Evolutionary conservation across 2,797 vertebrate species (phyloP).

Genomic region (Dicrostonyx torquatus): DNA sequence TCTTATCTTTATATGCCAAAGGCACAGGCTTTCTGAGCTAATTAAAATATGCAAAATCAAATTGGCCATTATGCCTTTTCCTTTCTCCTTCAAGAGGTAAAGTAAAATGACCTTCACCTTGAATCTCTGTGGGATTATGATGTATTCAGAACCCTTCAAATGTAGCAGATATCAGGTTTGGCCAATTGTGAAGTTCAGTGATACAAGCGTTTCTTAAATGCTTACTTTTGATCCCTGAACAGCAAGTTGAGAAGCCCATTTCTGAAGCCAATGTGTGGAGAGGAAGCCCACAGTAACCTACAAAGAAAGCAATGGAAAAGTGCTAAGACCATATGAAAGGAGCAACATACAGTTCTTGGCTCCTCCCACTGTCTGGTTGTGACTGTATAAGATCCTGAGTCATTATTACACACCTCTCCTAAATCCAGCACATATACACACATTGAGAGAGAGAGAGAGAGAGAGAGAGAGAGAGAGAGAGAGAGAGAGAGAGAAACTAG

Average conservation of each 20-base stretch:
- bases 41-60: conserved; percentile 11
- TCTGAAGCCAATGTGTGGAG: background rate
- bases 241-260: background rate
- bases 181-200: background rate
- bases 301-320: background rate
- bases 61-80: background rate
- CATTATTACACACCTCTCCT: background rate
- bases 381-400: background rate
- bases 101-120: background rate
- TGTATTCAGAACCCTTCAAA: background rate
- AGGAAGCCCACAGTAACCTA: background rate
- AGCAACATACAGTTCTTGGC: background rate
- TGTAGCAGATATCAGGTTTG: background rate
- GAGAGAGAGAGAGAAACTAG: background rate
- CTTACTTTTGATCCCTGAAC: background rate
- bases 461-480: background rate
- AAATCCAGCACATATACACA: background rate
- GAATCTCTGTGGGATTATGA: background rate
- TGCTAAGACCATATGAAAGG: background rate
- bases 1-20: background rate
- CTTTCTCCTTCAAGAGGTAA: background rate
- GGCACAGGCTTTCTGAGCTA: background rate
- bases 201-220: background rate
- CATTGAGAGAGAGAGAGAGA: background rate
- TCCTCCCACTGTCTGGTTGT: background rate